phyloP scores from a whole-genome alignment of 1,140 invertebrate genomes.

The Aricia agestis region DNA sequence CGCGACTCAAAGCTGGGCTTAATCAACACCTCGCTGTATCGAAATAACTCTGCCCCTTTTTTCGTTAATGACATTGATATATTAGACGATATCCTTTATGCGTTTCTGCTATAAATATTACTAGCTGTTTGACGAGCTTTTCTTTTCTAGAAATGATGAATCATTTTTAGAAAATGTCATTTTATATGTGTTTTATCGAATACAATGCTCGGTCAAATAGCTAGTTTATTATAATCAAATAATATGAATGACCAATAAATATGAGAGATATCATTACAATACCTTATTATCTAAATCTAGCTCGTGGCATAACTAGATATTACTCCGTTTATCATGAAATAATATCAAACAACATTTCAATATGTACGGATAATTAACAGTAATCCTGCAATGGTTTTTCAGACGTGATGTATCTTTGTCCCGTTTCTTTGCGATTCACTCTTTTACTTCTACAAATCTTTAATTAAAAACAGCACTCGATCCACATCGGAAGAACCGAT shows the following conservation, averaged over 20 bases:
- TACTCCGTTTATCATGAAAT: background rate
- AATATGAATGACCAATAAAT: too few species aligned
- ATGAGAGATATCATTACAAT: too few species aligned
- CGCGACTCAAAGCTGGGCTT: slow-evolving; percentile 40
- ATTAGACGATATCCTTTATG: background rate
- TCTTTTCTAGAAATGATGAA: too few species aligned
- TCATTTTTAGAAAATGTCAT: too few species aligned
- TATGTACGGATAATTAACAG: background rate
- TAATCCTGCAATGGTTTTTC: background rate
- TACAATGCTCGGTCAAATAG: too few species aligned
- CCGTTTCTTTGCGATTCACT: background rate
- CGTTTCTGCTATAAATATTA: too few species aligned
- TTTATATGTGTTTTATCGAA: too few species aligned
- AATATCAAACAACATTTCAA: background rate
- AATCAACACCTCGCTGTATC: slow-evolving; percentile 42
- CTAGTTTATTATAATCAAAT: too few species aligned
- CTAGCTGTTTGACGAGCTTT: too few species aligned
- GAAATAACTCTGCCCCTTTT: slow-evolving; percentile 31
- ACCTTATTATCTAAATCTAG: too few species aligned
- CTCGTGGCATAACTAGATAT: too few species aligned
- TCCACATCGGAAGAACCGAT: background rate
- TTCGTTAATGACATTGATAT: slow-evolving; percentile 15
- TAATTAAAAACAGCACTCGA: slow-evolving; percentile 10
- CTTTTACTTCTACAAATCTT: slow-evolving; percentile 10
- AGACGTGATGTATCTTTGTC: background rate